Evolutionary conservation across 2,888 invertebrate species (phyloP), one percentile per base, ranked within the genome.

Genomic region (Aromia moschata): DNA sequence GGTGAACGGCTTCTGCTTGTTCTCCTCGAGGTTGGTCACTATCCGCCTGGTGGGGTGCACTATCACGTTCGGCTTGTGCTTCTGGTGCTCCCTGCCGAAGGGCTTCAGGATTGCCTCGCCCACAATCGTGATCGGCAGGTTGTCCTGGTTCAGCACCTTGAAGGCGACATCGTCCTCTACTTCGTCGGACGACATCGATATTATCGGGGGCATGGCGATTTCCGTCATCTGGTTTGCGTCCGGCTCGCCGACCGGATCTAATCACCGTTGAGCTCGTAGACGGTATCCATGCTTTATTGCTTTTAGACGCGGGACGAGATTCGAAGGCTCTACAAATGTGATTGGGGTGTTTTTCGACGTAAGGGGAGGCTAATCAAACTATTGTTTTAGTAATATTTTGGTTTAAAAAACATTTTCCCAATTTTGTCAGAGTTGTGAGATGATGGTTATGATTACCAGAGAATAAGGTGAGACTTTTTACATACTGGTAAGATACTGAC

Each of bases 21-120:
- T 76, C 60, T 77, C 77, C 38, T 78, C 69, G 51, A 75, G 75
- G 41, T 68, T 73, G n/a, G 70, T 67, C 18, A 63, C 61, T 44
- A 79, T 65, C 41, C 85, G 80, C 58, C 84, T 77, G 5, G 82
- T 81, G 16, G 85, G 85, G 66, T 83, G 83, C 56, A 85, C 85
- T 54, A 85, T 84, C 60, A 84, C 83, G 72, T 85, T 85, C 14
- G 85, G 85, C 73, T 84, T 84, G 38, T 70, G 65, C 62, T 78
- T 79, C 51, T 74, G 73, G 49, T 58, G 65, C 12, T 77, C 77
- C n/a, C 67, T 71, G 33, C 77, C 79, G 56, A 80, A 79, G 2
- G 80, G 80, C 67, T 80, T 80, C 40, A 80, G 71, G 47, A 77
- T 77, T 2, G 75, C 71, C 66, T 78, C 79, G 9, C 77, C 80